A percentile compares a stretch with the other conserved stretches of the same genome.
Evolutionary conservation across 2,113 vertebrate genomes (phyloP).

Genomic region (Petrocephalus microphthalmus): DNA sequence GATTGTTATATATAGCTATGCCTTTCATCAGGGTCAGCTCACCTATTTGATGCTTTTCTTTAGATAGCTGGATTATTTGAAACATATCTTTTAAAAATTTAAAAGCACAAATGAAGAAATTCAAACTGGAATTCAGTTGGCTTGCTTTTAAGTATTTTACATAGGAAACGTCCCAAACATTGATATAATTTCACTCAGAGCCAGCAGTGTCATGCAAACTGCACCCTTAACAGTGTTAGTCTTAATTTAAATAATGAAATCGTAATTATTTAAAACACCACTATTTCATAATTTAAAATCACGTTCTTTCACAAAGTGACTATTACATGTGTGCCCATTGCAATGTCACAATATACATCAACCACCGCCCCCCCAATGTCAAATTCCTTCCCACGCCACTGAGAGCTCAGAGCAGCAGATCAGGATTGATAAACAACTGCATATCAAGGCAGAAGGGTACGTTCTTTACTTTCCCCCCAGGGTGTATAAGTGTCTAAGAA

Average conservation of each 20-base stretch:
- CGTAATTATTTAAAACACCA: neutral
- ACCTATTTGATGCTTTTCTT: neutral
- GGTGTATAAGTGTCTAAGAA: neutral
- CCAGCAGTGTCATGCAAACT: neutral
- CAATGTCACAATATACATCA: neutral
- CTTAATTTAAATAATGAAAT: neutral
- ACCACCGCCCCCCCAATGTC: neutral
- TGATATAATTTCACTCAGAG: neutral
- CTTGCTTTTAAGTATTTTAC: neutral
- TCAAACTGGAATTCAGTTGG: neutral
- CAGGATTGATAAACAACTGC: neutral
- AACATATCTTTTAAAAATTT: neutral
- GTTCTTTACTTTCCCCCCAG: neutral
- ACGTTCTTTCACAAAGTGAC: neutral
- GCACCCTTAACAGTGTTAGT: neutral
- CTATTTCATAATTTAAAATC: too few relatives aligned
- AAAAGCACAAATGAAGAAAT: neutral
- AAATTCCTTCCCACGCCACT: neutral
- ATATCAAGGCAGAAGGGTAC: neutral
- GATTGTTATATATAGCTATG: neutral
- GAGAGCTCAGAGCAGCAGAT: neutral
- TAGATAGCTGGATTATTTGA: neutral
- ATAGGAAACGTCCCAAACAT: neutral
- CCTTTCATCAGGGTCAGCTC: neutral
- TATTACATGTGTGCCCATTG: neutral